Conservation (phyloP, 2,113 vertebrate genomes). For the Charadrius vociferus region DNA sequence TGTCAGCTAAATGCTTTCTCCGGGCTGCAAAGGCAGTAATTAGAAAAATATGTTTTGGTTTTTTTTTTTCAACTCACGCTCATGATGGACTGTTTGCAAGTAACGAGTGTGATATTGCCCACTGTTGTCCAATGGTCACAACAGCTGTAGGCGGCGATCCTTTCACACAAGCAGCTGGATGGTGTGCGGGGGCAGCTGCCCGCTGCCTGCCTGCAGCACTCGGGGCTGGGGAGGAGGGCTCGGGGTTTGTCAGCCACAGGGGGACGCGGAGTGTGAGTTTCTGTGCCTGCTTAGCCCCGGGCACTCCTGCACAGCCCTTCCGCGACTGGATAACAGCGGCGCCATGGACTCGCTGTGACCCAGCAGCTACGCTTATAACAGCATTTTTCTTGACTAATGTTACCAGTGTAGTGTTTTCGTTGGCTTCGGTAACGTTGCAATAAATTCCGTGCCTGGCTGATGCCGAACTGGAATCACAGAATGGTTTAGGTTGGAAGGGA, state of each 20-base stretch:
- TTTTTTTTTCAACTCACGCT: background rate
- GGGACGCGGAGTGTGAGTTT: rapidly evolving
- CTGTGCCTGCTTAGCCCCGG: background rate
- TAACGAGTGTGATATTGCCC: background rate
- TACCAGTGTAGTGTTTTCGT: background rate
- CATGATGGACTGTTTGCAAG: background rate
- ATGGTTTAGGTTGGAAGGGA: too few species aligned
- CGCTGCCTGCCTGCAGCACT: background rate
- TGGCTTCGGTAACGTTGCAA: background rate
- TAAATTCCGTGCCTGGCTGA: background rate
- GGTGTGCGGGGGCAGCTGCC: background rate
- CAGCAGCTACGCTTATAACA: background rate
- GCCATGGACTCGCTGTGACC: background rate
- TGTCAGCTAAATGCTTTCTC: background rate
- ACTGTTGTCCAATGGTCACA: background rate
- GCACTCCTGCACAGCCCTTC: background rate
- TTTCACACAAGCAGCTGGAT: rapidly evolving
- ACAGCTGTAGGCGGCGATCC: background rate
- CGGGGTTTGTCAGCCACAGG: background rate
- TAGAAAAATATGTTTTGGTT: background rate
- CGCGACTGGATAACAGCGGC: background rate
- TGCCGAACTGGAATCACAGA: background rate
- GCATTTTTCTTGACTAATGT: background rate
- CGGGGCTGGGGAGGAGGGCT: too few species aligned
- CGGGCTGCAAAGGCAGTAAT: background rate